A percentile compares a stretch with the other conserved stretches of the same genome.
These are phyloP conservation scores for Rhyacophila brunnea DNA, from an alignment of 1,140 invertebrate species.

Conservation along the genomic window DNA sequence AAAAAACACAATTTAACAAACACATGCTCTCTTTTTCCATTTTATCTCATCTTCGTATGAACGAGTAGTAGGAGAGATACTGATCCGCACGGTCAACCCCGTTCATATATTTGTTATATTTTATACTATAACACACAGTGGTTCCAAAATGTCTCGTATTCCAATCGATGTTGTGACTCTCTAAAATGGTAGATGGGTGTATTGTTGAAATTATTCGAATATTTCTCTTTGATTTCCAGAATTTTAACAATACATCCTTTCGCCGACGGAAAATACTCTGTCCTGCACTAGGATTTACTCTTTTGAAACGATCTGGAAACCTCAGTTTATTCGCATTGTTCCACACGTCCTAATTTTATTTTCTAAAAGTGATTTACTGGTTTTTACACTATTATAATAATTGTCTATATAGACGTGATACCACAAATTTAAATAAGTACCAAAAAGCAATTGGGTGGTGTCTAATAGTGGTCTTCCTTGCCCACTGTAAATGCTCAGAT, in stretches of 20 bases:
- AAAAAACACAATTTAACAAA: slow-evolving; percentile 11
- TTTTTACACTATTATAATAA: slow-evolving; percentile 47
- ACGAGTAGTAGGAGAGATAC: slow-evolving; percentile 31
- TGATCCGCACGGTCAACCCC: slow-evolving; percentile 33
- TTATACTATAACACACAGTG: slow-evolving; percentile 2
- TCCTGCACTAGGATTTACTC: slow-evolving; percentile 43
- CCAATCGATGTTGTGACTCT: slow-evolving; percentile 34
- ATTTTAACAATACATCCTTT: no score
- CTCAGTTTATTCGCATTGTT: slow-evolving; percentile 45
- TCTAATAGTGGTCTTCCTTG: slow-evolving; percentile 25
- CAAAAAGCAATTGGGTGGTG: slow-evolving; percentile 14
- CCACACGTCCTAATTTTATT: slow-evolving; percentile 48
- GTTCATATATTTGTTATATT: slow-evolving; percentile 33
- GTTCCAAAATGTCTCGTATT: slow-evolving; percentile 4
- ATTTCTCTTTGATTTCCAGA: slow-evolving; percentile 48
- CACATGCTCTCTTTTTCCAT: slow-evolving; percentile 18
- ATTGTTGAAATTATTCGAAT: slow-evolving; percentile 44
- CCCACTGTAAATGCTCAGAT: slow-evolving; percentile 11
- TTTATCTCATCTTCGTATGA: slow-evolving; percentile 18
- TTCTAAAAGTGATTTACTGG: no score
- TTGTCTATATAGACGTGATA: slow-evolving; percentile 34
- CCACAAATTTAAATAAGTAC: slow-evolving; percentile 12
- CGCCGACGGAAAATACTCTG: no score
- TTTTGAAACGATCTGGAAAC: slow-evolving; percentile 39
- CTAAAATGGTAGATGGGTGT: slow-evolving; percentile 36